Base-by-base conservation (phyloP, 2,113 vertebrate genomes). In the Condylura cristata region DNA sequence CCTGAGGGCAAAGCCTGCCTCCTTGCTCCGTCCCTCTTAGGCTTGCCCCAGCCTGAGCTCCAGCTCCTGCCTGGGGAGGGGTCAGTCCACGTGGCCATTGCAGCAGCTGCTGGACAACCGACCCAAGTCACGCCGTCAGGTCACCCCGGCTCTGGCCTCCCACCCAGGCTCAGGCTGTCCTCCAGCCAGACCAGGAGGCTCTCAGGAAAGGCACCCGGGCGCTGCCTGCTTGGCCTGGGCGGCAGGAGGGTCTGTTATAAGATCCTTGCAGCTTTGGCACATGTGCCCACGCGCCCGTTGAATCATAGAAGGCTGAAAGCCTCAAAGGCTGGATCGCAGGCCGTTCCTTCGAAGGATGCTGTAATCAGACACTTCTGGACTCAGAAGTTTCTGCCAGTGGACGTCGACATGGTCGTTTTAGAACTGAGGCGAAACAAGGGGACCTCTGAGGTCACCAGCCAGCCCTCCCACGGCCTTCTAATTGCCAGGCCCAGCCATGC, bases 291-390 rank as follows among this genome's bases (percentile, higher is more conserved):
- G 41, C 24, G 37, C 34, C 13, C 95, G 58, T 66, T 91, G 53
- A 84, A 20, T 88, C 82, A 4, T 26, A 56, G 39, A 89, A 22
- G 61, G 12, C 13, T 66, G 48, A 76, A 87, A 72, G 65, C 34
- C 48, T 24, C 68, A 32, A 26, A 81, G 56, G 11, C 34, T 94
- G 71, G 76, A 22, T 68, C 65, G 22, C 5, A 41, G 41, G 80
- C 90, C 51, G 12, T 78, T 81, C 66, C 41, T 89, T 85, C 28
- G 17, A 85, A 90, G 56, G 60, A 76, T 86, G 86, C 80, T 70
- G 44, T 79, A 39, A 89, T 76, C 61, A n/a, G 72, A 87, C 53
- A 44, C 48, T 89, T 81, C 16, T 2, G 65, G 32, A 68, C 32
- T 48, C 74, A 13, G 41, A 46, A 44, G 39, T 86, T 83, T 65